Base-by-base conservation (phyloP, 35 echinoderm and acorn worm genomes). In the Apostichopus parvimensis region DNA sequence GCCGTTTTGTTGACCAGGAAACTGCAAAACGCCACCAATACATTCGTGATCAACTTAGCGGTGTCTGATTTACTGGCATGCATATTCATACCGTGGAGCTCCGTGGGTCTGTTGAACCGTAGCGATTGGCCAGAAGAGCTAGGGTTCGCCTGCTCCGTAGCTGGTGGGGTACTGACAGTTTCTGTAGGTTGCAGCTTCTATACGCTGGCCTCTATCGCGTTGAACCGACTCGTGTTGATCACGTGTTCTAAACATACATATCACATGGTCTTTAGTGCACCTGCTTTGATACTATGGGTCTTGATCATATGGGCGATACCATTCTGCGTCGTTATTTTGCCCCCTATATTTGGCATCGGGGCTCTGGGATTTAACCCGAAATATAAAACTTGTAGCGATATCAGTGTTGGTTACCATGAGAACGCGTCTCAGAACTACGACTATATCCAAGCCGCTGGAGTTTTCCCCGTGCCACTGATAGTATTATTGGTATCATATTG, bases 311-410 rank as follows among this genome's bases (percentile, higher is more conserved):
- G 96, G 96, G 28, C 88, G 0, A 84, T 95, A 55, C 89, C 96
- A 24, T 93, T 95, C 54, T 81, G 89, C 18, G 84, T 90, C 9
- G 77, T 80, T 14, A 58, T 98, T 9, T 56, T 98, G 15, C 96
- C 94, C 0, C 92, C 91, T 1, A 28, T 95, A 7, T 64, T 92
- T 14, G 90, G 89, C 12, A 80, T 95, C 3, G 93, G 96, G 7
- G 91, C 78, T 0, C 86, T 98, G 23, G 96, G 96, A 8, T 98
- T 94, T 57, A 92, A 98, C 79, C 73, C 77, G 17, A 93, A 95
- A 73, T 98, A 98, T 87, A 93, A 76, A 68, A 91, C 88, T 3
- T 98, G 96, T 55, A 88, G 91, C 10, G 87, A 91, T 77, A 90
- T 88, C 25, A 57, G 52, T 24, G 89, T 6, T 11, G 89, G 91